Conservation (phyloP, 2,113 vertebrate genomes). For the Chitala chitala region DNA sequence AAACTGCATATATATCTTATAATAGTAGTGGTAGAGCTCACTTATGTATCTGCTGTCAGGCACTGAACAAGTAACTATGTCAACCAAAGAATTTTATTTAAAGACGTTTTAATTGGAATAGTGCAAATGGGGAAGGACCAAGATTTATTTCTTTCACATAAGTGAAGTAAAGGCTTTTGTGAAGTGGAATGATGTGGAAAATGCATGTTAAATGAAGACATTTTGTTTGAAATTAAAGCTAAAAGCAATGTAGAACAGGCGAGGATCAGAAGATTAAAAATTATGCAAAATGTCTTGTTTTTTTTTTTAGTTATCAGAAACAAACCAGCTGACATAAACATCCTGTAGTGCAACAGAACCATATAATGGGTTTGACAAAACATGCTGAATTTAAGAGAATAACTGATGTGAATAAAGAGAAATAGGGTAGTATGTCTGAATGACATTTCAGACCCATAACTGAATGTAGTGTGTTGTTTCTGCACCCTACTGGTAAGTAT, state of each 20-base stretch:
- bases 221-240: background rate
- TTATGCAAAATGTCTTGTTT: background rate
- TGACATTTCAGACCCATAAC: background rate
- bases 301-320: no score
- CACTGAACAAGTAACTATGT: no score
- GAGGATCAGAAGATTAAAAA: background rate
- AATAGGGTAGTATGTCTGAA: background rate
- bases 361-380: background rate
- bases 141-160: no score
- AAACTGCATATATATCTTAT: no score
- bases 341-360: background rate
- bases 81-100: no score
- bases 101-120: no score
- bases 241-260: background rate
- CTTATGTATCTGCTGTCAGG: no score
- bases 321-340: background rate
- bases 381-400: background rate
- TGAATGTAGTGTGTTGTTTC: background rate
- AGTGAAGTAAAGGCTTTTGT: background rate
- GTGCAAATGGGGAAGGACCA: no score
- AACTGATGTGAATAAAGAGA: background rate
- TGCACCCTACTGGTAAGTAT: constrained; percentile 13
- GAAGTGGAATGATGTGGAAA: background rate
- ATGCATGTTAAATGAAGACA: background rate
- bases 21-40: no score